Evolutionary conservation across 2,113 vertebrate species (phyloP), one percentile per base, ranked within the genome.

Genomic region (Peromyscus maniculatus): DNA sequence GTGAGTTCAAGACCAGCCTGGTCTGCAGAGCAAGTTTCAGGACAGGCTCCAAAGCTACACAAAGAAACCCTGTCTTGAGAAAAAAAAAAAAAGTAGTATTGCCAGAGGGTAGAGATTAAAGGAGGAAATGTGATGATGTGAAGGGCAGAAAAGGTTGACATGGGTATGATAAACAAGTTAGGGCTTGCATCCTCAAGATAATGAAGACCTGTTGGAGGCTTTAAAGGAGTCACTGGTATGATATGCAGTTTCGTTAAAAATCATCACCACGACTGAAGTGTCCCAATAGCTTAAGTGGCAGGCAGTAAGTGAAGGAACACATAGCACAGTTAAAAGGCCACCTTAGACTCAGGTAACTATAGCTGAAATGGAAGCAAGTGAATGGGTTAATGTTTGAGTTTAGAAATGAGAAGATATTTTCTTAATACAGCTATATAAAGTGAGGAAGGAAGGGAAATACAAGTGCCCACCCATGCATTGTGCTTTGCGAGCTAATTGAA

Each of bases 151-250:
- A 91, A 46, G 5, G 33, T 64, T 5, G 33, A 0, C 71, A 43
- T 91, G 7, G 3, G 4, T 71, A 24, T 72, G 19, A 49, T 59
- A 90, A 83, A 19, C 8, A 57, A 74, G 9, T 69, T 33, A 62
- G 43, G 36, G 31, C 36, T 89, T 91, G 72, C 46, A 94, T 84
- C 28, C 71, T 89, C n/a, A 92, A 93, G 21, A 83, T 21, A 46
- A 31, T 22, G 75, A 80, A 59, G 43, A 75, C 39, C 26, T 74
- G 49, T 2, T 46, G 28, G 39, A 72, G 75, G 1, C 31, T 72
- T 72, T 91, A 77, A 62, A 49, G 19, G 39, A 93, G 31, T 43
- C 31, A 4, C 24, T 91, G 24, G 5, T 1, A 4, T 83, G 19
- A 52, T n/a, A 2, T 9, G 1, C 33, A 49, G 7, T 91, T 62